Conservation (phyloP, 2,797 vertebrate species). For the Acanthopagrus latus region DNA sequence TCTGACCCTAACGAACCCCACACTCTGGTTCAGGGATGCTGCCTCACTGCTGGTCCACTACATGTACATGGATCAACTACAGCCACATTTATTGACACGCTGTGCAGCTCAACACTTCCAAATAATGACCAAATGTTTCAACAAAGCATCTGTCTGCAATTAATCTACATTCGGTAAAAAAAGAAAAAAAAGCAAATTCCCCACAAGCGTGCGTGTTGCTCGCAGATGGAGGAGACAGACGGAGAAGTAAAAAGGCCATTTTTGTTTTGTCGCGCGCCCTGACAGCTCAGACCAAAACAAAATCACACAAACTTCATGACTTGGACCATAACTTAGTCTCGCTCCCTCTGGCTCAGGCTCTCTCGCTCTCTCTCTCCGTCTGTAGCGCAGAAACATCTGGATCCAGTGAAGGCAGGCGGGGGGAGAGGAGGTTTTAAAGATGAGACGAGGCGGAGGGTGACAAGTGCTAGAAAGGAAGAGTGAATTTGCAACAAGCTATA, state of each 20-base stretch:
- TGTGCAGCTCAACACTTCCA: slow-evolving; percentile 46
- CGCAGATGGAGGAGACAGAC: slow-evolving; percentile 41
- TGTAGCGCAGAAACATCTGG: slow-evolving; percentile 77
- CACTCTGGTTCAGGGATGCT: slow-evolving; percentile 24
- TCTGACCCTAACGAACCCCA: slow-evolving; percentile 59
- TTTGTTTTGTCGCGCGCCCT: slow-evolving; percentile 70
- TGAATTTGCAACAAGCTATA: slow-evolving; percentile 9
- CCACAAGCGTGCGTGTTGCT: background rate
- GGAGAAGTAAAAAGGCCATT: slow-evolving; percentile 44
- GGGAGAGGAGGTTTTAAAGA: slow-evolving; percentile 58
- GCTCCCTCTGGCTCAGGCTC: slow-evolving; percentile 14
- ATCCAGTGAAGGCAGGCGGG: slow-evolving; percentile 72
- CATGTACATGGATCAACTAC: background rate
- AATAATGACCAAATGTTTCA: slow-evolving; percentile 14
- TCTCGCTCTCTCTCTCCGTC: background rate
- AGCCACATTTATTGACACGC: slow-evolving; percentile 4
- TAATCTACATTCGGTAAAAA: slow-evolving; percentile 13
- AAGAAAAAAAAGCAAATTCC: background rate
- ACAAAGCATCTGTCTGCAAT: background rate
- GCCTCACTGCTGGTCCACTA: slow-evolving; percentile 6
- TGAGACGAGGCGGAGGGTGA: slow-evolving; percentile 61
- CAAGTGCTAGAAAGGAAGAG: slow-evolving; percentile 60
- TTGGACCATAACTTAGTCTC: slow-evolving; percentile 41
- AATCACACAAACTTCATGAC: slow-evolving; percentile 66
- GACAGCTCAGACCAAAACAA: slow-evolving; percentile 78